A percentile compares a stretch with the other conserved stretches of the same genome.
Evolutionary conservation across 2,113 vertebrate species (phyloP).

Genomic region (Callopanchax toddi): DNA sequence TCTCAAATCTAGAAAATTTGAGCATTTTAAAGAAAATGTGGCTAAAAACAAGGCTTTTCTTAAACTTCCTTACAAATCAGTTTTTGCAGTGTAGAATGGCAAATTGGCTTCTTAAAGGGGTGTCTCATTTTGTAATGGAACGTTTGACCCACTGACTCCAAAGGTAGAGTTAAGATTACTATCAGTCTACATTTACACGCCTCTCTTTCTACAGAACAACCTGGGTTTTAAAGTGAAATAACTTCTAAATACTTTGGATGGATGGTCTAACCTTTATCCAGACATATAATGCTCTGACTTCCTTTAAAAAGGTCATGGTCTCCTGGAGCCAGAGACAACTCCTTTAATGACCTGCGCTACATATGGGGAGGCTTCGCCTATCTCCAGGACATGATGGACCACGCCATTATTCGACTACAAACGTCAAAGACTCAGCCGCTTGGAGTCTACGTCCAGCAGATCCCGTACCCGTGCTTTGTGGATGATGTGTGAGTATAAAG

Average conservation of each 20-base stretch:
- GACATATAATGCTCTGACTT: conserved; percentile 52
- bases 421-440: conserved; percentile 84
- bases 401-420: conserved; percentile 85
- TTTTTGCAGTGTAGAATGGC: too few species aligned
- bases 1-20: too few species aligned
- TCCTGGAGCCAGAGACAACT: conserved; percentile 90
- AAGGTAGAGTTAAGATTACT: too few species aligned
- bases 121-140: neutral
- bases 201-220: neutral
- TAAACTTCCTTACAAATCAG: too few species aligned
- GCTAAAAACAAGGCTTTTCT: too few species aligned
- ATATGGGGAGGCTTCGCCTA: conserved; percentile 95
- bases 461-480: conserved; percentile 95
- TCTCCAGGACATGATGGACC: conserved; percentile 93
- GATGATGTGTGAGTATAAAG: conserved; percentile 89
- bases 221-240: conserved; percentile 23
- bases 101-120: neutral
- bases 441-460: conserved; percentile 93
- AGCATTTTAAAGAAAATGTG: too few species aligned
- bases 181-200: too few species aligned
- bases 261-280: conserved; percentile 39
- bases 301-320: conserved; percentile 88
- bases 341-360: conserved; percentile 93
- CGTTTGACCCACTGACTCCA: neutral
- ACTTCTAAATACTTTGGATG: conserved; percentile 18